Percentiles rank a stretch among this genome's conserved stretches.
Evolutionary conservation across 2,888 invertebrate species (phyloP).

Genomic region (Tanytarsus gracilentus): DNA sequence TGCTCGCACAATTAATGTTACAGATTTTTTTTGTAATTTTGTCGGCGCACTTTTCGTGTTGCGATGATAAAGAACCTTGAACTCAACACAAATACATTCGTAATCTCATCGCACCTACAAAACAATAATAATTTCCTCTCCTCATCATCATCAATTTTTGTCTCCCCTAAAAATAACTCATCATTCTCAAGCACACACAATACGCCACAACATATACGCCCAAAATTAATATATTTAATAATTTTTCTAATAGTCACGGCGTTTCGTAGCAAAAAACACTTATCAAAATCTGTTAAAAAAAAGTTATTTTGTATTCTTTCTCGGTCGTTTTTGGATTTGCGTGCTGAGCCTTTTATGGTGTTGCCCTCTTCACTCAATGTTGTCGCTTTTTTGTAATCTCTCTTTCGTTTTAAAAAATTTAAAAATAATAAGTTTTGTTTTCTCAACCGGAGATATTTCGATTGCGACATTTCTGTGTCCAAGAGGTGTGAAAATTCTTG

Average conservation of each 20-base stretch:
- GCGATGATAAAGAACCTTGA: constrained; percentile 15
- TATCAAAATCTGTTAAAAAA: constrained; percentile 22
- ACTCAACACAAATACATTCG: not conserved
- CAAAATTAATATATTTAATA: constrained; percentile 9
- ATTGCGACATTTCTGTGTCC: not conserved
- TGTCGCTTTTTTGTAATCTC: not conserved
- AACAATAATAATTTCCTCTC: constrained; percentile 25
- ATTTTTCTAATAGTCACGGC: not conserved
- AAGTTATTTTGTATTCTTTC: not conserved
- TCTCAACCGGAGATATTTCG: no score
- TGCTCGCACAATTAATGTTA: not conserved
- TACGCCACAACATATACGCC: not conserved
- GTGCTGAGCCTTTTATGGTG: constrained; percentile 19
- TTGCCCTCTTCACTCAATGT: not conserved
- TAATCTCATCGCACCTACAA: not conserved
- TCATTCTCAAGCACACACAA: not conserved
- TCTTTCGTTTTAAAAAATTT: not conserved
- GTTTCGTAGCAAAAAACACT: constrained; percentile 25
- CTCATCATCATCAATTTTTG: constrained; percentile 20
- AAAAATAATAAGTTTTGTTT: no score
- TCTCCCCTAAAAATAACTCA: not conserved
- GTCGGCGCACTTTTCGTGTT: not conserved
- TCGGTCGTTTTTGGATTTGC: constrained; percentile 2
- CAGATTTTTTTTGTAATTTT: not conserved
- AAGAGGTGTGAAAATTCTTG: constrained; percentile 1